phyloP scores from a whole-genome alignment of 2,888 invertebrate species.

The Linnaemya tessellans region DNA sequence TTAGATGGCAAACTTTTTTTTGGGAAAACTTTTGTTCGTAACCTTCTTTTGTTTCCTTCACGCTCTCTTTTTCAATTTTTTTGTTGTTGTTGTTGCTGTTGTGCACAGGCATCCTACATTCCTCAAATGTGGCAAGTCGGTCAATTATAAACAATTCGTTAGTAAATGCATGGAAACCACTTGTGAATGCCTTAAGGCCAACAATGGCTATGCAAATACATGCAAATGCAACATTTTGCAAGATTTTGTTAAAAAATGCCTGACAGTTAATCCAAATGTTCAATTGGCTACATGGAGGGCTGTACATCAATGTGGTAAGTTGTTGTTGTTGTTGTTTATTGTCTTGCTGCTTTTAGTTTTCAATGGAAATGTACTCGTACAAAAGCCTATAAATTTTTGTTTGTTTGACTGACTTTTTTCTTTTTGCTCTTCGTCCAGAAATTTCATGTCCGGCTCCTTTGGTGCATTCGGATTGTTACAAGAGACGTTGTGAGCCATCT shows the following conservation, averaged over 20 bases:
- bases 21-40: conserved; percentile 32
- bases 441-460: conserved; percentile 89
- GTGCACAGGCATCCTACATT: conserved; percentile 86
- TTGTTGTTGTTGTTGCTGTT: conserved; percentile 14
- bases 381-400: conserved; percentile 17
- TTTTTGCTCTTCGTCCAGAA: conserved; percentile 83
- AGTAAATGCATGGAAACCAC: conserved; percentile 90
- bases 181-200: conserved; percentile 88
- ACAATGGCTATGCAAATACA: conserved; percentile 82
- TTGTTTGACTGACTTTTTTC: conserved; percentile 28
- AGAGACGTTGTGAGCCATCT: conserved; percentile 90
- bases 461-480: conserved; percentile 92
- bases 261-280: conserved; percentile 86
- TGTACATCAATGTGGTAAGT: conserved; percentile 86
- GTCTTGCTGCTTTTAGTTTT: conserved; percentile 5
- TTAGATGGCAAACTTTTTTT: conserved; percentile 18
- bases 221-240: conserved; percentile 90
- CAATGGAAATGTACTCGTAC: not conserved
- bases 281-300: conserved; percentile 89
- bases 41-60: conserved; percentile 24
- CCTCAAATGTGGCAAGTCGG: conserved; percentile 85
- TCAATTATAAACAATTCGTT: conserved; percentile 88
- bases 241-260: conserved; percentile 89
- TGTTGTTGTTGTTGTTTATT: not conserved
- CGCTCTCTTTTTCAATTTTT: conserved; percentile 16